A percentile compares a stretch with the other conserved stretches of the same genome.
Conservation (phyloP, 2,113 vertebrate species). For the Sporophila hypoxantha region DNA sequence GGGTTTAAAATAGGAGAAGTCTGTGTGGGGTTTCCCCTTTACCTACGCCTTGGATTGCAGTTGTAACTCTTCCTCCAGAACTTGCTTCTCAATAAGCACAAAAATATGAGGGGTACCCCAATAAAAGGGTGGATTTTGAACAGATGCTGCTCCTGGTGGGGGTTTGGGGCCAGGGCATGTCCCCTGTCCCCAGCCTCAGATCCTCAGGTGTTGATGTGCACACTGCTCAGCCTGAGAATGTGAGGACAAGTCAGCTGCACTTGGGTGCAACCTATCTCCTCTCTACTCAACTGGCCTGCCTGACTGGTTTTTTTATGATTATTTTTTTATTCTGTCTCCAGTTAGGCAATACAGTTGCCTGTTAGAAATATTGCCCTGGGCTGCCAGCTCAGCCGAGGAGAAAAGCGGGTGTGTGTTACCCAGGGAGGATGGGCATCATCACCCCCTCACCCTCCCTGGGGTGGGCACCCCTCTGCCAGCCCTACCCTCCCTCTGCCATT, state of each 20-base stretch:
- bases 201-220: background rate
- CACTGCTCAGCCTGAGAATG: constrained; percentile 2
- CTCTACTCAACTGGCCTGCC: constrained; percentile 46
- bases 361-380: constrained; percentile 53
- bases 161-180: background rate
- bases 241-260: constrained; percentile 34
- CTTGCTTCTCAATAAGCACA: background rate
- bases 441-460: background rate
- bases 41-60: background rate
- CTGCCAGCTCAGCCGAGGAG: constrained; percentile 57
- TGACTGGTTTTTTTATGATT: constrained; percentile 56
- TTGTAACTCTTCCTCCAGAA: background rate
- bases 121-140: background rate
- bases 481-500: background rate
- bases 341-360: constrained; percentile 60
- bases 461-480: background rate
- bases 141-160: fast-evolving
- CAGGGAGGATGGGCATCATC: background rate
- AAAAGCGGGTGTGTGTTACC: background rate
- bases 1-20: background rate
- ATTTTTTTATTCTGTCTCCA: constrained; percentile 59
- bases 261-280: constrained; percentile 52
- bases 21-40: background rate
- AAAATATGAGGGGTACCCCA: fast-evolving
- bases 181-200: background rate